Percentiles rank a stretch among this genome's conserved stretches.
These are phyloP conservation scores for Apocrypta bakeri DNA, from an alignment of 1,140 invertebrate genomes.

Conservation along the genomic window DNA sequence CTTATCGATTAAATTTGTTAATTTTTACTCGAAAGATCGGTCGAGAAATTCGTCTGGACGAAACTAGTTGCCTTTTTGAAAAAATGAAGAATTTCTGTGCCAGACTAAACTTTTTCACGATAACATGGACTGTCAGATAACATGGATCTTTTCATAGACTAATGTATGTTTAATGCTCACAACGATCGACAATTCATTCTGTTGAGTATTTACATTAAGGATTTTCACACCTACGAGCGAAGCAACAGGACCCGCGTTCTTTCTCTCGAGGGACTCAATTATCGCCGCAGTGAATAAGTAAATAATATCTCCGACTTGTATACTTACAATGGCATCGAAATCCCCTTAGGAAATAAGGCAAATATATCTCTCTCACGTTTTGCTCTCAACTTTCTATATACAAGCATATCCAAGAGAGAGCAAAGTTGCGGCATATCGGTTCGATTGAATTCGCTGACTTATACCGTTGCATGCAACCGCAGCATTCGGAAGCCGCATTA, in stretches of 20 bases:
- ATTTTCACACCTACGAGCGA: not conserved
- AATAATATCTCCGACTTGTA: not conserved
- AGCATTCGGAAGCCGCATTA: conserved; percentile 6
- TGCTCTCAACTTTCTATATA: not conserved
- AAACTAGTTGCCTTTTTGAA: too few relatives aligned
- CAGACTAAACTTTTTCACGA: too few relatives aligned
- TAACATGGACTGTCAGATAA: too few relatives aligned
- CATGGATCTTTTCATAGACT: too few relatives aligned
- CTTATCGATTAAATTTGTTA: not conserved
- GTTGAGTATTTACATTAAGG: not conserved
- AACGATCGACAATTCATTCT: too few relatives aligned
- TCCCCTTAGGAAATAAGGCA: not conserved
- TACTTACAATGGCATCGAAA: not conserved
- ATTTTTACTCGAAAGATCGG: not conserved
- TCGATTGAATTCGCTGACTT: conserved; percentile 14
- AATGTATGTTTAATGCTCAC: too few relatives aligned
- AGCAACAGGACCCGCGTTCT: not conserved
- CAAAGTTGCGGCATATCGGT: not conserved
- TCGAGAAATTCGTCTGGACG: too few relatives aligned
- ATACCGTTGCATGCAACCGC: not conserved
- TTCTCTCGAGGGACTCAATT: conserved; percentile 12
- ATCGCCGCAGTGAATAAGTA: not conserved
- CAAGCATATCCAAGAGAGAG: not conserved
- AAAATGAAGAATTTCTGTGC: too few relatives aligned
- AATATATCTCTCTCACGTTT: not conserved